Base-by-base conservation (phyloP, 2,797 vertebrate genomes). In the Tachyglossus aculeatus region DNA sequence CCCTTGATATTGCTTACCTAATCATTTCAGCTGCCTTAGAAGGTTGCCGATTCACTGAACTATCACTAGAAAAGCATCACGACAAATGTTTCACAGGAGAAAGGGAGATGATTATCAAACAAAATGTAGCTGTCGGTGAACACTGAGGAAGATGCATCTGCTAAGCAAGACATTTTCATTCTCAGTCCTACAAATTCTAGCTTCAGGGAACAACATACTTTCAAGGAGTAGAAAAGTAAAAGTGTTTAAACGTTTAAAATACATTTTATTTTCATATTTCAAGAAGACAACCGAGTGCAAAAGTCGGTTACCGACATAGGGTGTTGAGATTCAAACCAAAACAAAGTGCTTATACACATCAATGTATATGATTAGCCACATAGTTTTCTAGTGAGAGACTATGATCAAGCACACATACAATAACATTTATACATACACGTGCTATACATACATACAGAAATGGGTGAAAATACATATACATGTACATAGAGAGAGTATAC, bases 191-290 rank as follows among this genome's bases (percentile, higher is more conserved):
- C 40, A 21, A 10, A n/a, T n/a, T n/a, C 25, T 8, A 50, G 63
- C 24, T 75, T 44, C 56, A 50, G 60, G 75, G 14, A 64, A 58
- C 3, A 52, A 5, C 12, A 62, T 67, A 65, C 25, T 21, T 82
- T 74, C 31, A 60, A 55, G 18, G 7, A 48, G 47, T 40, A 52
- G 50, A 66, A 80, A 75, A 89, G 78, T 27, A 78, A 86, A 57
- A 40, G 80, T 34, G 81, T 81, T 66, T 81, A 59, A 86, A 81
- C 70, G 83, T 86, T 86, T 86, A 88, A 89, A 88, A 90, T 90
- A 85, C 71, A 74, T 43, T 82, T 86, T 76, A 84, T 89, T 89
- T 88, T 63, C 62, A 69, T 84, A 44, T 65, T 74, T 82, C 53
- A 82, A 87, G 73, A 89, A 62, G 80, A 84, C 76, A 81, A 77